Evolutionary conservation across 2,113 vertebrate genomes (phyloP).

Genomic region (Pelvicachromis taeniatus): DNA sequence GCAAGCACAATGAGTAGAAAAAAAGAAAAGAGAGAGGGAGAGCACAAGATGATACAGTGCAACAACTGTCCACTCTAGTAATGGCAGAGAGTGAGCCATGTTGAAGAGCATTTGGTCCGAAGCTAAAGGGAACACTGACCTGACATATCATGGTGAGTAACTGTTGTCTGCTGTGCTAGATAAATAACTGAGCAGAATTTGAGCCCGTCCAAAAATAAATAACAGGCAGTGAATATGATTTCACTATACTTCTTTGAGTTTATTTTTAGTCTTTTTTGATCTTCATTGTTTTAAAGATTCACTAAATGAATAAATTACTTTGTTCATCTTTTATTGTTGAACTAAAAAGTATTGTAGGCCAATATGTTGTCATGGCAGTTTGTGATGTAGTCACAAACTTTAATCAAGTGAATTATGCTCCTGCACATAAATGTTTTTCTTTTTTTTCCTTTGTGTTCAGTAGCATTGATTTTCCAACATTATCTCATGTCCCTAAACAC

Average conservation of each 20-base stretch:
- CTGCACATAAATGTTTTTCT: neutral
- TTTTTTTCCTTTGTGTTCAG: neutral
- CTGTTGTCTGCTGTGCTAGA: slow-evolving; percentile 47
- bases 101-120: slow-evolving; percentile 35
- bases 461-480: neutral
- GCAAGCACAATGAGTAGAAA: neutral
- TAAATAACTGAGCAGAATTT: slow-evolving; percentile 51
- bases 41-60: neutral
- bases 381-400: neutral
- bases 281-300: neutral
- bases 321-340: neutral
- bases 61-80: slow-evolving; percentile 23
- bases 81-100: slow-evolving; percentile 13
- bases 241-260: neutral
- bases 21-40: neutral
- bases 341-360: neutral
- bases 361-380: neutral
- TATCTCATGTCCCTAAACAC: neutral
- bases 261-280: neutral
- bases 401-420: neutral
- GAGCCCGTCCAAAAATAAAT: slow-evolving; percentile 17
- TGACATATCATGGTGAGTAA: slow-evolving; percentile 58
- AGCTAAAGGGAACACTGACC: slow-evolving; percentile 42
- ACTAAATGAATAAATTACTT: neutral
- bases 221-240: slow-evolving; percentile 16